A percentile compares a stretch with the other conserved stretches of the same genome.
phyloP scores from a whole-genome alignment of 2,888 invertebrate genomes.

The Rutpela maculata region DNA sequence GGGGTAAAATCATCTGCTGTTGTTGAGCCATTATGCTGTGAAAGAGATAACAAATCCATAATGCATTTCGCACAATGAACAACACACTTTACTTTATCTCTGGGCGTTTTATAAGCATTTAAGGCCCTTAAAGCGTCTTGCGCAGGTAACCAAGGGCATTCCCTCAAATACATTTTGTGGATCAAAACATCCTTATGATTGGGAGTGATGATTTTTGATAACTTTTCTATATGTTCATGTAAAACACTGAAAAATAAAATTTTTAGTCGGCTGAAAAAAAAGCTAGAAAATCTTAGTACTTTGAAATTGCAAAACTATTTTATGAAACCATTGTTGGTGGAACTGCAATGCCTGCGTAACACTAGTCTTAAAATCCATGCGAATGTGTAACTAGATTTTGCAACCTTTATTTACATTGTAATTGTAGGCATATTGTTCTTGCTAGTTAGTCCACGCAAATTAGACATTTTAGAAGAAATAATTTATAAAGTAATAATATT shows the following conservation, averaged over 20 bases:
- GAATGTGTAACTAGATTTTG: too few species aligned
- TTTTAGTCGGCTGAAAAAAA: background rate
- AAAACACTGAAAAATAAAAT: slow-evolving; percentile 80
- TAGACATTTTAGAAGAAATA: too few species aligned
- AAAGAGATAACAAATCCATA: slow-evolving; percentile 93
- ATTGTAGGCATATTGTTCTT: too few species aligned
- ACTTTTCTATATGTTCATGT: slow-evolving; percentile 90
- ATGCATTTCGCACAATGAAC: slow-evolving; percentile 93
- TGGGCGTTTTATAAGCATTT: slow-evolving; percentile 92
- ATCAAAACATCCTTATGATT: slow-evolving; percentile 88
- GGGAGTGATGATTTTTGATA: slow-evolving; percentile 85
- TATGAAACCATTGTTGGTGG: too few species aligned
- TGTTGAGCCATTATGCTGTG: slow-evolving; percentile 84
- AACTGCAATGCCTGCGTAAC: too few species aligned
- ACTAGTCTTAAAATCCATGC: too few species aligned
- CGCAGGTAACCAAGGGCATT: slow-evolving; percentile 97
- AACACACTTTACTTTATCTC: slow-evolving; percentile 88
- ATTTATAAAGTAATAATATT: too few species aligned
- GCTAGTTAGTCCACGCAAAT: too few species aligned
- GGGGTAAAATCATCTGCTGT: slow-evolving; percentile 98
- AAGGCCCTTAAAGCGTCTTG: slow-evolving; percentile 92
- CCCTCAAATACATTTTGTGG: slow-evolving; percentile 88
- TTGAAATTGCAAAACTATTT: too few species aligned
- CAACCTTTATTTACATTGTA: too few species aligned
- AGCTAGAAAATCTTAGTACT: too few species aligned